Evolutionary conservation across 2,888 invertebrate genomes (phyloP), one percentile per base, ranked within the genome.

Genomic region (Eilema sororculum): DNA sequence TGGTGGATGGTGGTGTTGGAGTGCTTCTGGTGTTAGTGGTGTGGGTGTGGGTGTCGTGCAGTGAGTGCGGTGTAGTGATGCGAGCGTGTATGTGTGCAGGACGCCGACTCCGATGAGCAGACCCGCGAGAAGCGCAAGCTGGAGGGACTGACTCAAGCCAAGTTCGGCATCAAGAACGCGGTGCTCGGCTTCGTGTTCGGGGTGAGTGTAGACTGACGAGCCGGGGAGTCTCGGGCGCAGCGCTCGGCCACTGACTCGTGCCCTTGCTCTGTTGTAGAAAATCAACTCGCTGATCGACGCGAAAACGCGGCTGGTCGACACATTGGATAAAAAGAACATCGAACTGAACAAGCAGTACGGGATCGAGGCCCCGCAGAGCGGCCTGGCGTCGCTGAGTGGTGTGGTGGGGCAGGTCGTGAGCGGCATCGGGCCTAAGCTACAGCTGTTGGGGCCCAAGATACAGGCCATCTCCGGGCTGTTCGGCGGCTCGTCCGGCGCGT

Each of bases 161-260:
- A 96, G 87, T 97, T 97, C 85, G 97, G 97, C 85, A 96, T 97
- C 85, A 97, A 97, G 91, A 98, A 97, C 91, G 98, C 97, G 66
- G 95, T 98, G 78, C 96, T 98, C 86, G 97, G 97, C 90, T 97
- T 98, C 91, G 97, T 98, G 56, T 98, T 98, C 90, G 97, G 98
- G 93, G 98, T 98, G 96, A 97, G 95, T 94, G 77, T 8, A 22
- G 3, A 52, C 46, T 67, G 10, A 62, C 73, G 13, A 59, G 16
- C 61, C 9, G 59, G 1, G 10, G 41, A 3, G 20, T 2, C 52
- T n/a, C 30, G 20, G n/a, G 9, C 10, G 5, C 33, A 10, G 8
- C 28, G 25, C 41, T 5, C 25, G 22, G 10, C 41, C 20, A 25
- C 16, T 72, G 67, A 52, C 81, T 82, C 68, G 76, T 68, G 65